Evolutionary conservation across 2,113 vertebrate species (phyloP), one percentile per base, ranked within the genome.

Genomic region (Hydrochoerus hydrochaeris): DNA sequence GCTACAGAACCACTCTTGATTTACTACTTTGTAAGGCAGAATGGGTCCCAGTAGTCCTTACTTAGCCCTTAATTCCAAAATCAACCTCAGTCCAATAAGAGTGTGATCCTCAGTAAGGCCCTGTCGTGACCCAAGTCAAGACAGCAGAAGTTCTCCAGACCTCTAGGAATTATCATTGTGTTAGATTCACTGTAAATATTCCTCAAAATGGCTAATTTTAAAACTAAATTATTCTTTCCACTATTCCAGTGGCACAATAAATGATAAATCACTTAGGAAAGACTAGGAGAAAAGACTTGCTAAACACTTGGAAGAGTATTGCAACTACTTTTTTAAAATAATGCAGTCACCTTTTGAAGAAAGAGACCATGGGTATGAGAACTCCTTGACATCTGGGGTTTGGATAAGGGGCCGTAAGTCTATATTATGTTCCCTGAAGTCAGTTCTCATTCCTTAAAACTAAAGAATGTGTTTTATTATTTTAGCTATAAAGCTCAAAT

Each of bases 401-500:
- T 90, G 11, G 32, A 28, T 60, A 14, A 69, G 26, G 24, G 2
- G 9, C 14, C 28, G 52, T 83, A 46, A 57, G 84, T 97, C 52
- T 58, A 77, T 3, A 80, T 57, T 85, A 30, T 67, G 28, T 81
- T 57, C 81, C 65, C 63, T 89, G 63, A 73, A 86, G 57, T 41
- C 69, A 80, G 52, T 91, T 81, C 94, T 58, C 49, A 95, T 77
- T 82, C 28, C 85, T 1, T 11, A 71, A n/a, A 77, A 22, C 46
- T 62, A 85, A 93, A 78, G 44, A 6, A 60, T 94, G 86, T 89
- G 75, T 84, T 83, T 44, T 52, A 49, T 65, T 77, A 14, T 19
- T 96, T 97, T 58, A 84, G 17, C 73, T 94, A 41, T 41, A 65
- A 97, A 73, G 24, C 30, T 80, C 30, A 96, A 54, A 65, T 26